Percentiles rank a stretch among this genome's conserved stretches.
phyloP scores from a whole-genome alignment of 2,113 vertebrate genomes.

The Microtus pennsylvanicus region DNA sequence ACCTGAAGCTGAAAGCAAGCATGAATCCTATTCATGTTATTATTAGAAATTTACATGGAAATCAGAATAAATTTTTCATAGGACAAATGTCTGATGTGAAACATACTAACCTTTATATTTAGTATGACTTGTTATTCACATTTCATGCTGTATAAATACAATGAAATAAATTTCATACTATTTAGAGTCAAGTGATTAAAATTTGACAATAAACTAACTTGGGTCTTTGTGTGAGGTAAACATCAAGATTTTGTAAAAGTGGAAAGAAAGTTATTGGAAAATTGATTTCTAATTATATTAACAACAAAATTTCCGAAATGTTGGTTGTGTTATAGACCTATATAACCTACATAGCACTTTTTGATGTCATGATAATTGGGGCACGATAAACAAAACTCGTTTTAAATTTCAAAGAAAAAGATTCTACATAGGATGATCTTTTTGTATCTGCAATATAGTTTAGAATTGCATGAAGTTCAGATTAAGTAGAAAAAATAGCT shows the following conservation, averaged over 20 bases:
- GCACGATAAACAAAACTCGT: neutral
- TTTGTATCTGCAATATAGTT: neutral
- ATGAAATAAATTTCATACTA: neutral
- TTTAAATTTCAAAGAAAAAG: neutral
- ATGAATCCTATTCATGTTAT: neutral
- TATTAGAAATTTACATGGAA: neutral
- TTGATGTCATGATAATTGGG: neutral
- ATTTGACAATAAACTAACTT: neutral
- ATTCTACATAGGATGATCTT: neutral
- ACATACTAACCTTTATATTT: neutral
- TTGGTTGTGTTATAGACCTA: neutral
- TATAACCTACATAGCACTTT: neutral
- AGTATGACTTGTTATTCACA: neutral
- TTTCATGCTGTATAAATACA: neutral
- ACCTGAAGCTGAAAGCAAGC: neutral
- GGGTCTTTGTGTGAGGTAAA: neutral
- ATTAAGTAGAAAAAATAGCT: conserved; percentile 1
- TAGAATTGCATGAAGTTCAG: neutral
- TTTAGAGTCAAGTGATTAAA: neutral
- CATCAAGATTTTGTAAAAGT: neutral
- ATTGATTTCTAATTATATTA: neutral
- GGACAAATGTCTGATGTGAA: neutral
- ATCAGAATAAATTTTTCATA: neutral
- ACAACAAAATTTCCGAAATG: neutral
- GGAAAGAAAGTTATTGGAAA: neutral